Conservation (phyloP, 2,888 invertebrate species). For the Ochropleura plecta region DNA sequence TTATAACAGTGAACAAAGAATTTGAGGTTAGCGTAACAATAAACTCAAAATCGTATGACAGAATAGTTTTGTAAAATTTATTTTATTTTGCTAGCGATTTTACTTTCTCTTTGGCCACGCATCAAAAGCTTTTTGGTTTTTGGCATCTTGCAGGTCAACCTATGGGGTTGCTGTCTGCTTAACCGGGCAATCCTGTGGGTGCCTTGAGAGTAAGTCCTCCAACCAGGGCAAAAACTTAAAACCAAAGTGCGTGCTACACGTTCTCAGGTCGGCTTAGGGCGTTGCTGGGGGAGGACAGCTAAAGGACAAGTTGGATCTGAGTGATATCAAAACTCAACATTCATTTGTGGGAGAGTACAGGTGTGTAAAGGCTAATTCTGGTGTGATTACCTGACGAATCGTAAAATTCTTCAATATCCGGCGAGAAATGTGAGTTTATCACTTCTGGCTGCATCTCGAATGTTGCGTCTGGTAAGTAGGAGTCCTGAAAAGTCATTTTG, state of each 20-base stretch:
- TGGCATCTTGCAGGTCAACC: too few relatives aligned
- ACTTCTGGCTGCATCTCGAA: slow-evolving; percentile 80
- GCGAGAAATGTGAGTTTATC: slow-evolving; percentile 62
- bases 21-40: background rate
- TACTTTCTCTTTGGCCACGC: background rate
- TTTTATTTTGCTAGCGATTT: background rate
- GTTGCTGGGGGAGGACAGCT: too few relatives aligned
- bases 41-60: background rate
- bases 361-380: background rate
- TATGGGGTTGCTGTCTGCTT: too few relatives aligned
- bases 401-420: slow-evolving; percentile 74
- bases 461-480: slow-evolving; percentile 79
- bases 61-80: background rate
- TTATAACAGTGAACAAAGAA: too few relatives aligned
- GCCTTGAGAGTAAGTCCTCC: too few relatives aligned
- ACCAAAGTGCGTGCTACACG: too few relatives aligned
- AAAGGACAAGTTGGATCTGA: too few relatives aligned
- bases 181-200: too few relatives aligned
- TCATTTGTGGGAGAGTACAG: background rate
- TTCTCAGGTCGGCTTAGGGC: too few relatives aligned
- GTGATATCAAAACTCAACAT: background rate
- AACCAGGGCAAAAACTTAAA: too few relatives aligned
- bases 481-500: slow-evolving; percentile 64
- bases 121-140: background rate
- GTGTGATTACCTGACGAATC: slow-evolving; percentile 68